Conservation (phyloP, 2,888 invertebrate genomes). For the Opisthograptis luteolata region DNA sequence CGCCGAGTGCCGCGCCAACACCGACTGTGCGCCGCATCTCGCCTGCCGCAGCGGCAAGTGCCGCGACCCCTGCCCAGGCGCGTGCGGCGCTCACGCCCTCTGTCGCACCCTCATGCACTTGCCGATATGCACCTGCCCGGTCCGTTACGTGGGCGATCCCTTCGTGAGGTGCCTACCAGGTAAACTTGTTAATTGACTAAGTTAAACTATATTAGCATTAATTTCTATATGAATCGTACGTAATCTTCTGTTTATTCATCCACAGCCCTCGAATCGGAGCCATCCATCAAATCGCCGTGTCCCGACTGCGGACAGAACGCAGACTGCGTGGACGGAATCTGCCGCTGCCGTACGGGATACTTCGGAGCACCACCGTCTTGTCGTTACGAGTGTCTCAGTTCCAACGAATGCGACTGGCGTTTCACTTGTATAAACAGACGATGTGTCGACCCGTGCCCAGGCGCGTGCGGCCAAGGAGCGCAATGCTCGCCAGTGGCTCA, state of each 20-base stretch:
- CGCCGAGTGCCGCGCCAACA: conserved; percentile 89
- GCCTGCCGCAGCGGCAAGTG: conserved; percentile 88
- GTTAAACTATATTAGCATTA: too few species aligned
- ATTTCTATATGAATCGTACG: not conserved
- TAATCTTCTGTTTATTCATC: conserved; percentile 11
- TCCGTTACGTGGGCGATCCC: conserved; percentile 89
- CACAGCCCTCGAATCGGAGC: conserved; percentile 52
- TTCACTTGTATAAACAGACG: conserved; percentile 88
- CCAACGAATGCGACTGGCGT: conserved; percentile 88
- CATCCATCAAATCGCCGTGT: conserved; percentile 82
- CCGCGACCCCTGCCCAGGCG: conserved; percentile 89
- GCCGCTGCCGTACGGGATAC: conserved; percentile 87
- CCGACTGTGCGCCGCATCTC: conserved; percentile 86
- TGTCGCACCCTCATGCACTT: conserved; percentile 90
- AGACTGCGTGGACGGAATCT: conserved; percentile 87
- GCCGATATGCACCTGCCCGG: conserved; percentile 90
- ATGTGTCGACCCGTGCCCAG: conserved; percentile 90
- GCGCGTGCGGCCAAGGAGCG: conserved; percentile 89
- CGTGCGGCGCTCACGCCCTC: conserved; percentile 89
- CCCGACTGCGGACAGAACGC: conserved; percentile 91
- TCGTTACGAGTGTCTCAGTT: conserved; percentile 88
- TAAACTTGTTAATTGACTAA: too few species aligned
- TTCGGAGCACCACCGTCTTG: conserved; percentile 90
- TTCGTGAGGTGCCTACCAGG: conserved; percentile 87
- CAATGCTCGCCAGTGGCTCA: conserved; percentile 89